A percentile compares a stretch with the other conserved stretches of the same genome.
Evolutionary conservation across 2,888 invertebrate species (phyloP).

Genomic region (Entomobrya multifasciata): DNA sequence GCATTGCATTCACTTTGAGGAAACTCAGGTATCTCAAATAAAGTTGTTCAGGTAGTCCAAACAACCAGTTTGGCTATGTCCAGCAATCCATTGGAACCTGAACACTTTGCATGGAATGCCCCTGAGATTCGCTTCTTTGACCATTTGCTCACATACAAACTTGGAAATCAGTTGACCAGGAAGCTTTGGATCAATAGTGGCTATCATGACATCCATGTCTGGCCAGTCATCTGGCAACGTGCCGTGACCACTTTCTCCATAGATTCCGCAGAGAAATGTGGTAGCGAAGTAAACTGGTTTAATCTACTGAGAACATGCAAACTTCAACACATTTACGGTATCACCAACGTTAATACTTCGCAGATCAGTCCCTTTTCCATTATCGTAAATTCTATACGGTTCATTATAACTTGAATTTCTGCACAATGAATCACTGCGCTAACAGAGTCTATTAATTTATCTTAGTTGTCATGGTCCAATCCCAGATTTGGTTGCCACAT

Average conservation of each 20-base stretch:
- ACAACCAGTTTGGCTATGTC: slow-evolving; percentile 55
- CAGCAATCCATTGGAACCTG: slow-evolving; percentile 61
- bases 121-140: slow-evolving; percentile 50
- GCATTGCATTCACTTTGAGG: slow-evolving; percentile 54
- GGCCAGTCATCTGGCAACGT: slow-evolving; percentile 60
- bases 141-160: slow-evolving; percentile 69
- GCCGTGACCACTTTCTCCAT: slow-evolving; percentile 16
- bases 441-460: slow-evolving; percentile 39
- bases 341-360: slow-evolving; percentile 61
- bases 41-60: slow-evolving; percentile 50
- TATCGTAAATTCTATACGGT: slow-evolving; percentile 51
- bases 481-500: background rate
- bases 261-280: slow-evolving; percentile 13
- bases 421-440: slow-evolving; percentile 73
- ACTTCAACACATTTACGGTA: slow-evolving; percentile 60
- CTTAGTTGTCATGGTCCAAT: slow-evolving; percentile 19
- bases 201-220: slow-evolving; percentile 21
- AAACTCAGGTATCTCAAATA: slow-evolving; percentile 55
- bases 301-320: slow-evolving; percentile 43
- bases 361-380: slow-evolving; percentile 14
- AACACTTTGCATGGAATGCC: slow-evolving; percentile 70
- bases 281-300: slow-evolving; percentile 69
- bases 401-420: slow-evolving; percentile 66
- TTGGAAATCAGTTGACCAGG: slow-evolving; percentile 55
- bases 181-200: background rate